Base-by-base conservation (phyloP, 2,113 vertebrate genomes). In the Dipodomys ordii region DNA sequence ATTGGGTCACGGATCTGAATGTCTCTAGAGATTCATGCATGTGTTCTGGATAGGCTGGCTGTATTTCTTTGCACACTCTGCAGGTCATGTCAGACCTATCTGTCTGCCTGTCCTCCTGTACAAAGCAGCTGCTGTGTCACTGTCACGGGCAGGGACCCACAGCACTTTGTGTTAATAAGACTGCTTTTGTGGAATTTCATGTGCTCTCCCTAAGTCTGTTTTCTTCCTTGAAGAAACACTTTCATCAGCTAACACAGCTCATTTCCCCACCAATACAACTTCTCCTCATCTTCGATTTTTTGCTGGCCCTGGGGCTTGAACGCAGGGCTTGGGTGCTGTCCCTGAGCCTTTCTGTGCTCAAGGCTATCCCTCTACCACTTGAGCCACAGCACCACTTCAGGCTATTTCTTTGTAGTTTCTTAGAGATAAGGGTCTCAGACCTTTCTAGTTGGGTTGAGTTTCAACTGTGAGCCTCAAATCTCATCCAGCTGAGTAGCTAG, bases 161-260 rank as follows among this genome's bases (percentile, higher is more conserved):
- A n/a, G 27, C 4, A 6, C 18, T 22, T 27, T 32, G 15, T 8
- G 74, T 13, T 64, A 11, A 71, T 7, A 19, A 46, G 69, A 0
- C 3, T 60, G 22, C 35, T 30, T 74, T 25, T 76, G 77, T 19
- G 82, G 44, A 79, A 11, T 1, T n/a, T 68, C 4, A 30, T 67
- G 0, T 30, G 28, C 27, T 0, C 68, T 25, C 12, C 2, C 0
- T 0, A 1, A 28, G 15, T 53, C 30, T 0, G 0, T 16, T 8
- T 30, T 18, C 71, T 85, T 87, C 25, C 65, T 69, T 13, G 3
- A 72, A 39, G 67, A n/a, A 15, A 6, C 8, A 2, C 3, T 3
- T 18, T n/a, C 20, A 12, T n/a, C 22, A 23, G 30, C 39, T 2
- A 1, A 15, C 0, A 0, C 10, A 1, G 8, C 5, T 83, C 15